Evolutionary conservation across 2,113 vertebrate genomes (phyloP).

Genomic region (Mesitornis unicolor): DNA sequence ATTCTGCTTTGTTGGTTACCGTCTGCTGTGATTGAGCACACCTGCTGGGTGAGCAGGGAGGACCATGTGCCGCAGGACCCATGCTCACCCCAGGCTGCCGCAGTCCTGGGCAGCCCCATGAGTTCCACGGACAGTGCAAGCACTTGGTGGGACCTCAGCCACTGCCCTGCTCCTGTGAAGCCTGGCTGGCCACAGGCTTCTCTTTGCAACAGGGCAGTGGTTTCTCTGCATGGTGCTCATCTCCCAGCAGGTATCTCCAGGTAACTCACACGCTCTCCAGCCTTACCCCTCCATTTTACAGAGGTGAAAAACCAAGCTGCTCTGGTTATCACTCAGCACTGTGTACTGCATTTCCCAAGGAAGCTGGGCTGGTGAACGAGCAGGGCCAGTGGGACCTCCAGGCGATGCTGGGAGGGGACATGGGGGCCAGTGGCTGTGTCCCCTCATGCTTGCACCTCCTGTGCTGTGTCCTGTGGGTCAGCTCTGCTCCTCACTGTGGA

Average conservation of each 20-base stretch:
- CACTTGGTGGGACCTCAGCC: background rate
- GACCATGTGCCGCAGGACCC: rapidly evolving
- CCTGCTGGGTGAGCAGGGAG: rapidly evolving
- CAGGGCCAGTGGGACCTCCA: rapidly evolving
- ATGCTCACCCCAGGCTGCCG: rapidly evolving
- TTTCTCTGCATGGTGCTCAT: rapidly evolving
- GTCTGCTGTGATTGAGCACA: background rate
- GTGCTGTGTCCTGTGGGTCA: background rate
- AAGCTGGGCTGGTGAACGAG: background rate
- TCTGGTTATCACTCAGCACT: background rate
- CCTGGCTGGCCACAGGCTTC: rapidly evolving
- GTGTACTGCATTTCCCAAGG: rapidly evolving
- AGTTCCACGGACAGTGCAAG: background rate
- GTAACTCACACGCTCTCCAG: rapidly evolving
- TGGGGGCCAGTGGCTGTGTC: rapidly evolving
- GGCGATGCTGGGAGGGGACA: background rate
- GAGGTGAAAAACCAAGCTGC: background rate
- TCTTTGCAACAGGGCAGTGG: background rate
- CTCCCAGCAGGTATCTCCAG: background rate
- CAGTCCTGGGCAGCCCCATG: rapidly evolving
- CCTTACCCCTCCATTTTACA: background rate
- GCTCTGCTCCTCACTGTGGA: background rate
- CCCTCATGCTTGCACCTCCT: rapidly evolving
- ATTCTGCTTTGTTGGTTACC: background rate
- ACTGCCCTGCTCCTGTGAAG: rapidly evolving